Conservation (phyloP, 2,797 vertebrate genomes). For the Spinibarbus caldwelli region DNA sequence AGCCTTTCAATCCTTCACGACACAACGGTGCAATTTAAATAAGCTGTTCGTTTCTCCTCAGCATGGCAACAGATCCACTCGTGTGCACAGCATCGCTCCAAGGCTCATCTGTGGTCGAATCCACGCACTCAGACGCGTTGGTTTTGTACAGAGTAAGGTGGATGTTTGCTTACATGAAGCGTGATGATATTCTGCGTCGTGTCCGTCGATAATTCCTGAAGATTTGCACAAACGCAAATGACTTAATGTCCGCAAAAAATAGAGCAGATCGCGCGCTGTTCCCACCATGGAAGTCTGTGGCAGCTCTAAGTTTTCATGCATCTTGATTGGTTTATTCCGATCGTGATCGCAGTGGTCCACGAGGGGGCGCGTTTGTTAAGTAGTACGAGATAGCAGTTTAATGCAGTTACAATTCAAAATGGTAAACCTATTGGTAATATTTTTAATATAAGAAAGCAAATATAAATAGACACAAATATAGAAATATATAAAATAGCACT, state of each 20-base stretch:
- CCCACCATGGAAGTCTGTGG: not conserved
- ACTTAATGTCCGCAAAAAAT: not conserved
- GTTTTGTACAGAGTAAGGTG: not conserved
- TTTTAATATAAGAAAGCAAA: too few species aligned
- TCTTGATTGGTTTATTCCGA: conserved; percentile 33
- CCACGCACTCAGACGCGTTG: not conserved
- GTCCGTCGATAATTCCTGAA: not conserved
- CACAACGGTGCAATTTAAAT: not conserved
- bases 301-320: conserved; percentile 32
- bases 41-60: not conserved
- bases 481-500: not conserved
- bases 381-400: not conserved
- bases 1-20: not conserved
- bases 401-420: not conserved
- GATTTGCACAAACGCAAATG: not conserved
- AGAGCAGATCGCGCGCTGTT: not conserved
- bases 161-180: conserved; percentile 1
- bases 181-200: not conserved
- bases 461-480: not conserved
- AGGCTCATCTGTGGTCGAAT: not conserved
- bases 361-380: conserved; percentile 26
- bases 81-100: not conserved
- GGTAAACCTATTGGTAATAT: not conserved
- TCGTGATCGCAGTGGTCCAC: not conserved
- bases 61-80: conserved; percentile 32